Evolutionary conservation across 1,140 invertebrate genomes (phyloP).

Genomic region (Mercenaria mercenaria): DNA sequence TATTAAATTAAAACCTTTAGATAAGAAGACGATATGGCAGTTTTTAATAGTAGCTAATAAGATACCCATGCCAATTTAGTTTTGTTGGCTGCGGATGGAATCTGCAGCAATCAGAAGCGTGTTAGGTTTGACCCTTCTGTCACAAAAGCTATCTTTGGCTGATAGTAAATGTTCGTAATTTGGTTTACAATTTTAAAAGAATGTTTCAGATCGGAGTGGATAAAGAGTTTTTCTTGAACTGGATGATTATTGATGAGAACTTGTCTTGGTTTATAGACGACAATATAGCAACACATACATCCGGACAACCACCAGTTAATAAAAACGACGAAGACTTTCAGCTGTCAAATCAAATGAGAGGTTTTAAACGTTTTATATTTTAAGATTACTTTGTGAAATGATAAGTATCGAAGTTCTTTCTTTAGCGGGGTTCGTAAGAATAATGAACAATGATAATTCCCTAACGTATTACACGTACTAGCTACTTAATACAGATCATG

Average conservation of each 20-base stretch:
- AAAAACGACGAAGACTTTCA: conserved; percentile 74
- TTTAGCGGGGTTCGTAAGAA: not conserved
- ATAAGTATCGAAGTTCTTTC: not conserved
- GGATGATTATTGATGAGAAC: conserved; percentile 74
- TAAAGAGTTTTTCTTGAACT: conserved; percentile 73
- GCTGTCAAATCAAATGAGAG: conserved; percentile 76
- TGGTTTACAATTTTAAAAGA: no score
- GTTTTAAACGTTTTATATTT: conserved; percentile 30
- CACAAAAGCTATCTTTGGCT: no score
- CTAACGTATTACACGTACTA: no score
- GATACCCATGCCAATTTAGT: no score
- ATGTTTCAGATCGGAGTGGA: conserved; percentile 70
- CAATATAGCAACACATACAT: conserved; percentile 71
- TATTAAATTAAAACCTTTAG: no score
- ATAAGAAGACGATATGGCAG: no score
- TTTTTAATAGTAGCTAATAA: no score
- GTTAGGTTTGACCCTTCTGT: no score
- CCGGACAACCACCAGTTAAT: conserved; percentile 68
- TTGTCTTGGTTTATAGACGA: conserved; percentile 77
- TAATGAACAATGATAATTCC: not conserved
- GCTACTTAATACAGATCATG: no score
- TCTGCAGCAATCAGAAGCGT: no score
- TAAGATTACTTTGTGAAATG: not conserved
- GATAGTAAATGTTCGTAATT: no score
- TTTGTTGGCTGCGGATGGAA: no score